A percentile compares a stretch with the other conserved stretches of the same genome.
These are phyloP conservation scores for Tolypeutes matacus DNA, from an alignment of 2,797 vertebrate species.

Conservation along the genomic window DNA sequence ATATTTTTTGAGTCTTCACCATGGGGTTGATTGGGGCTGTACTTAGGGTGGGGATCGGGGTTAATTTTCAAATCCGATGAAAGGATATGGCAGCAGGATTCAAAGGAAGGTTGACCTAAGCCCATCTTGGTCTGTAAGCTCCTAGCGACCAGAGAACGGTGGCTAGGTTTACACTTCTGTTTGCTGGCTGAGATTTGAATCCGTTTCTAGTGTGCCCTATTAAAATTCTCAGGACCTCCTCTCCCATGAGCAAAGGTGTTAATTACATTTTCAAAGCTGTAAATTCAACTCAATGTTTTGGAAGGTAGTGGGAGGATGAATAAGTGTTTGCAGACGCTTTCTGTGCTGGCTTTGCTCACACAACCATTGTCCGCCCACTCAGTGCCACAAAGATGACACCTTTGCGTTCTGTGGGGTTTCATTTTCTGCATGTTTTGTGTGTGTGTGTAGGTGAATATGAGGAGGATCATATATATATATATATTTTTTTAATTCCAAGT, in stretches of 20 bases:
- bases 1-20: not conserved
- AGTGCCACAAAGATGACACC: constrained; percentile 73
- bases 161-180: not conserved
- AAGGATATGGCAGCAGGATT: not conserved
- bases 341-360: constrained; percentile 56
- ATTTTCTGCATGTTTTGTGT: no score
- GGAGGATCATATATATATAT: not conserved
- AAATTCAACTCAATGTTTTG: constrained; percentile 64
- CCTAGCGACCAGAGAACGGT: not conserved
- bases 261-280: constrained; percentile 82
- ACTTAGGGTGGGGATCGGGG: not conserved
- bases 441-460: not conserved
- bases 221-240: constrained; percentile 56
- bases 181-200: not conserved
- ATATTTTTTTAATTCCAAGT: not conserved
- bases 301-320: constrained; percentile 75
- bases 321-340: constrained; percentile 74
- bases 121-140: not conserved
- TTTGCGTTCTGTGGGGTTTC: not conserved
- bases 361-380: constrained; percentile 70
- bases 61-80: constrained; percentile 9
- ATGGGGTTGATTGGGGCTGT: not conserved
- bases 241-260: constrained; percentile 69
- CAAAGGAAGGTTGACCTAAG: not conserved
- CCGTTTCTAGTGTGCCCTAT: constrained; percentile 33